Base-by-base conservation (phyloP, 2,797 vertebrate species). In the Lophius americanus region DNA sequence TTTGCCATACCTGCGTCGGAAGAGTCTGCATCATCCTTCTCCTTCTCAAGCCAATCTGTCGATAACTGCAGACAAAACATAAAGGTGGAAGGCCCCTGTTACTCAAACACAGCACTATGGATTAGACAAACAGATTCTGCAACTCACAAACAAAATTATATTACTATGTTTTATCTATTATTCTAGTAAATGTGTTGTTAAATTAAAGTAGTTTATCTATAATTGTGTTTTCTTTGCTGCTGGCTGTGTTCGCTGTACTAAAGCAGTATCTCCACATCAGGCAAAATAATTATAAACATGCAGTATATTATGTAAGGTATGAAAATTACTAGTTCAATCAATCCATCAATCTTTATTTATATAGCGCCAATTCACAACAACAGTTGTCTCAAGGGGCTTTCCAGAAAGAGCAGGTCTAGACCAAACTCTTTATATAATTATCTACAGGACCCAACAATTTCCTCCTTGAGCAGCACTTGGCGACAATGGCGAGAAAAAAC, bases 1-100 rank as follows among this genome's bases (percentile, higher is more conserved):
- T 7, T 44, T 41, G 7, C 4, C 82, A 90, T 92, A 99, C 97
- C 95, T 94, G 92, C 63, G 78, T 6, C 1, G 92, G 93, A 80
- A 91, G 92, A 73, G 84, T 91, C 79, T 94, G 93, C 33, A 87
- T 70, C 83, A 89, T 81, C 84, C 85, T 95, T 90, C 94, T 98
- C 94, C 95, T 98, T 76, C 90, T 94, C 58, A 93, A 92, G 48
- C 94, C 94, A 62, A 98, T 98, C 75, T 97, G 94, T 78, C 95
- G 88, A 89, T 99, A 99, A 87, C 98, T 99, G 73, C 3, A 68
- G 42, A 71, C 12, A 73, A 70, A 57, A 51, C 36, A 75, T 9
- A 47, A 13, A 50, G 11, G 6, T 69, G 42, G 1, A 7, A 33
- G 55, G 3, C 8, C 32, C 0, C 2, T 37, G 7, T 58, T 35